Evolutionary conservation across 1,140 invertebrate species (phyloP), one percentile per base, ranked within the genome.

Genomic region (Meloidogyne hapla): DNA sequence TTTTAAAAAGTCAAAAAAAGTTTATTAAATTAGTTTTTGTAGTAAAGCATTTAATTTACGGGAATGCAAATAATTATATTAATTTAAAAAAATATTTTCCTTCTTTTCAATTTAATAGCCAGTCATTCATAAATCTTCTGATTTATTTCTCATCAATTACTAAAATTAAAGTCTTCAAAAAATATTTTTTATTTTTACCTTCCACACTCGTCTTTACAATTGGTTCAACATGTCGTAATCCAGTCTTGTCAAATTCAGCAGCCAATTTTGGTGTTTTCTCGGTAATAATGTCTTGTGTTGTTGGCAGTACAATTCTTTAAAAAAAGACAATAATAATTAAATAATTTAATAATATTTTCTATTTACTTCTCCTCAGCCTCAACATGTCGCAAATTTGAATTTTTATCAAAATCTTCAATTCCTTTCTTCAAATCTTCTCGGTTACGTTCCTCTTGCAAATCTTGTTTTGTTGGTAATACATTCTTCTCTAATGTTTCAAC

Each of bases 241-340:
- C 77, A n/a, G 33, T 72, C 62, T 79, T 71, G 42, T 79, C 77
- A 42, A 79, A 79, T 18, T 73, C 69, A 40, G 78, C 78, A 9
- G 78, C 78, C 21, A 79, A 40, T 56, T 79, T 78, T 21, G 78
- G 78, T 18, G 77, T 61, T 48, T 79, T 79, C 67, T 79, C 78
- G 18, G 64, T 68, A 12, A 56, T 77, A 28, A 79, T 79, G 61
- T 79, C 78, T 12, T 66, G 62, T 0, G 77, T 21, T 1, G 78
- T 74, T 12, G 78, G 78, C 26, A 79, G 28, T 12, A 79, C 77
- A 26, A 33, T n/a, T n/a, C 48, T 56, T 56, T 5, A 33, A 33
- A 56, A 56, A n/a, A n/a, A n/a, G n/a, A n/a, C n/a, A n/a, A n/a
- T 56, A n/a, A 21, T n/a, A 56, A n/a, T 56, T n/a, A 8, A n/a